Base-by-base conservation (phyloP, 30 jellyfish, hydroid and myxozoan genomes). In the Turritopsis dohrnii region DNA sequence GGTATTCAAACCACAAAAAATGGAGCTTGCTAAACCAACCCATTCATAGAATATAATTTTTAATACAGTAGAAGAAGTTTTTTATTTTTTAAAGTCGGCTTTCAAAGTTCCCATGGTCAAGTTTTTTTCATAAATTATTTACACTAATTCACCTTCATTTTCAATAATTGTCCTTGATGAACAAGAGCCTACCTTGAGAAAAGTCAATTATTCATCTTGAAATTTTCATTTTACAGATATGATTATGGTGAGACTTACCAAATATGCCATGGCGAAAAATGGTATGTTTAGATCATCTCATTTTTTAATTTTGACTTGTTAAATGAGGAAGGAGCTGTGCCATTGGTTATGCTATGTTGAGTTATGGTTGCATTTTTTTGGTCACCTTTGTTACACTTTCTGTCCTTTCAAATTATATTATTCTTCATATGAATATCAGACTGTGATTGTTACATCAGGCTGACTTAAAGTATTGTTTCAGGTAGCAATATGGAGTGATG, bases 261-360 rank as follows among this genome's bases (percentile, higher is more conserved):
- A 23, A 69, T n/a, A n/a, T 69, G 30, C 77, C 77, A 1, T 69
- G 77, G 77, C 77, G 77, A n/a, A 69, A 69, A 69, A 27, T n/a
- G 77, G 77, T 69, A 27, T 69, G 77, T 1, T 41, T 41, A 41
- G 60, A 41, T 41, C 60, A 41, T 41, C 60, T 41, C 60, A 41
- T 41, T 41, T 13, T 41, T 41, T 41, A 41, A 5, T 41, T 41
- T 41, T 41, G 60, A 41, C 60, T 41, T 41, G 60, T 41, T 41
- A 41, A 41, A 41, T 41, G 60, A 41, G 60, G 60, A 41, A 41
- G 60, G 60, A 41, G 60, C 60, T 41, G 60, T 41, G 60, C 60
- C 60, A 41, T 5, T 41, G 60, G 60, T 41, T 41, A 41, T 41
- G 13, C 13, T 41, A 41, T 41, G 60, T 41, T 41, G 60, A 41